Percentiles rank a stretch among this genome's conserved stretches.
These are phyloP conservation scores for Eriocheir sinensis DNA, from an alignment of 1,140 invertebrate species.

Conservation along the genomic window DNA sequence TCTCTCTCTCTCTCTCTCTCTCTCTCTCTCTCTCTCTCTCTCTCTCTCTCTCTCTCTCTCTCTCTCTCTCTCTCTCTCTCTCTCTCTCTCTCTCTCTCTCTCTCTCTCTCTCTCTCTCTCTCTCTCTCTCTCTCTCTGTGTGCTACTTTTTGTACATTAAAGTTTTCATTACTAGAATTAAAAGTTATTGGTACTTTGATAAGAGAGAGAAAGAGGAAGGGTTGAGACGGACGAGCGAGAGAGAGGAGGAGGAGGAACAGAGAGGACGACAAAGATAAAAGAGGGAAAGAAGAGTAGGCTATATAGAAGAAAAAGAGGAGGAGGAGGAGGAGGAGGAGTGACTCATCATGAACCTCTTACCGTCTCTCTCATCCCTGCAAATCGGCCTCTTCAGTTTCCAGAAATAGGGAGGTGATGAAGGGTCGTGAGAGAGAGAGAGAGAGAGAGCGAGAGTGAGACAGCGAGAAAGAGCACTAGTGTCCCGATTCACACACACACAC, in stretches of 20 bases:
- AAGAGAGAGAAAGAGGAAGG: not conserved
- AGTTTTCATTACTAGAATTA: not conserved
- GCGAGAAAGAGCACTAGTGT: not conserved
- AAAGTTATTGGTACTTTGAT: not conserved
- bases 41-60: not conserved
- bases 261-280: no score
- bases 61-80: conserved; percentile 13
- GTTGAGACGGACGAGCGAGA: not conserved
- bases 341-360: not conserved
- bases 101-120: not conserved
- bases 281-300: no score
- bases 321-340: not conserved
- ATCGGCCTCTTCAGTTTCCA: conserved; percentile 30
- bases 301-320: not conserved
- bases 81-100: not conserved
- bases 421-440: conserved; percentile 4
- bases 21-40: not conserved
- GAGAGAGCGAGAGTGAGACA: not conserved
- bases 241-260: not conserved
- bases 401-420: conserved; percentile 1
- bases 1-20: not conserved
- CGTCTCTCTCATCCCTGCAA: not conserved
- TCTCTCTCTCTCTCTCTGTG: conserved; percentile 30
- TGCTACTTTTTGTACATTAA: not conserved
- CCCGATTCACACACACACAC: no score